Conservation (phyloP, 2,797 vertebrate genomes). For the Novumbra hubbsi region DNA sequence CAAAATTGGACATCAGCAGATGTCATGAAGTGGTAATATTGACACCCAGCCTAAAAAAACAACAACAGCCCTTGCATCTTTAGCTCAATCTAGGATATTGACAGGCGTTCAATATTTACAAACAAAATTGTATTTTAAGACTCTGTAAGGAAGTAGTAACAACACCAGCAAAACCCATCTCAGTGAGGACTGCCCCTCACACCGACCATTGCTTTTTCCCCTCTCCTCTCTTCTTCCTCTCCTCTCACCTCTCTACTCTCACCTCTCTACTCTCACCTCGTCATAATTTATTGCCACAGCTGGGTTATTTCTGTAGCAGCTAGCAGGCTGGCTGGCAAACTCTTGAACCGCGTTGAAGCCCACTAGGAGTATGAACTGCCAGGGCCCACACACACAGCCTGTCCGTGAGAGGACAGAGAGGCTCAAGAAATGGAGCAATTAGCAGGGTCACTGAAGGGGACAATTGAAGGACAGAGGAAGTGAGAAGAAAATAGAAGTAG, state of each 20-base stretch:
- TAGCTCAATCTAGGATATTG: too few species aligned
- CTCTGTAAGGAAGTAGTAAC: too few species aligned
- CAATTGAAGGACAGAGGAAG: conserved; percentile 2
- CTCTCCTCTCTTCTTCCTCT: conserved; percentile 1
- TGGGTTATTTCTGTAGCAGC: conserved; percentile 33
- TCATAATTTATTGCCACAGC: background rate
- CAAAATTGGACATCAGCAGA: too few species aligned
- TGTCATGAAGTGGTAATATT: too few species aligned
- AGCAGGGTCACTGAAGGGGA: conserved; percentile 45
- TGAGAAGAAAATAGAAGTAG: too few species aligned
- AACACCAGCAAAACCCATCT: conserved; percentile 13
- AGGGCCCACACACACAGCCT: conserved; percentile 5
- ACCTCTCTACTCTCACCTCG: background rate
- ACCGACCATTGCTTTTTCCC: conserved; percentile 21
- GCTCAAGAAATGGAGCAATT: conserved; percentile 42
- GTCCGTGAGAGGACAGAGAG: background rate
- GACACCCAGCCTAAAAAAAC: too few species aligned
- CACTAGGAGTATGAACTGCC: conserved; percentile 7
- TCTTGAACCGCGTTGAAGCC: conserved; percentile 6
- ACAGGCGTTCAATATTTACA: too few species aligned
- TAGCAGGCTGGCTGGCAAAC: conserved; percentile 23
- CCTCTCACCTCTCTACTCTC: conserved; percentile 18
- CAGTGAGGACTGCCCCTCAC: conserved; percentile 23
- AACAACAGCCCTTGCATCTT: too few species aligned
- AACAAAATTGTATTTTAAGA: too few species aligned